Conservation (phyloP, 2,888 invertebrate species). For the Helleia helle region DNA sequence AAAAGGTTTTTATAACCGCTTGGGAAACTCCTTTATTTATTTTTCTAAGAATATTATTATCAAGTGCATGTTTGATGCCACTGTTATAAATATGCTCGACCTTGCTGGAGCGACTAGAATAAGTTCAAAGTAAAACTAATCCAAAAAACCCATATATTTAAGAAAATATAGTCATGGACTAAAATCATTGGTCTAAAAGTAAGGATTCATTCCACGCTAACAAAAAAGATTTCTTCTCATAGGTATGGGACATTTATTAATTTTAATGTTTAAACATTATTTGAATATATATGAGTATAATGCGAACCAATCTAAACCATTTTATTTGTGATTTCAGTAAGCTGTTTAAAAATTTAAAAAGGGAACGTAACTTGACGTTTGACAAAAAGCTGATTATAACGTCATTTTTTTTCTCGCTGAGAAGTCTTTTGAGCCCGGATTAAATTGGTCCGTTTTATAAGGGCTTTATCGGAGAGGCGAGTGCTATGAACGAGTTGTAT, state of each 20-base stretch:
- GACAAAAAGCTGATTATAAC: conserved; percentile 74
- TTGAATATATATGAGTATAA: too few relatives aligned
- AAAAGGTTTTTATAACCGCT: conserved; percentile 52
- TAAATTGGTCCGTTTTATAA: conserved; percentile 69
- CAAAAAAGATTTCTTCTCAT: too few relatives aligned
- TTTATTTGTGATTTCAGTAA: conserved; percentile 42
- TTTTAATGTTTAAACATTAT: too few relatives aligned
- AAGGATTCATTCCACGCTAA: too few relatives aligned
- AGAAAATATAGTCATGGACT: too few relatives aligned
- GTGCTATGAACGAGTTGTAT: conserved; percentile 64
- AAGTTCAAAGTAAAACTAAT: too few relatives aligned
- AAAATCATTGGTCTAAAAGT: too few relatives aligned
- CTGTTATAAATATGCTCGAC: too few relatives aligned
- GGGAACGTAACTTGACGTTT: conserved; percentile 58
- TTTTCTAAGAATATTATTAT: conserved; percentile 63
- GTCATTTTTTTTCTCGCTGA: conserved; percentile 52
- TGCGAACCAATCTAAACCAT: conserved; percentile 15
- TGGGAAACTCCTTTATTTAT: conserved; percentile 53
- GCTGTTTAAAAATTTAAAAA: conserved; percentile 42
- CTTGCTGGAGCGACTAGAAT: too few relatives aligned
- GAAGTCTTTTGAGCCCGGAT: conserved; percentile 64
- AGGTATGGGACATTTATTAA: too few relatives aligned
- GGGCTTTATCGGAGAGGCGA: conserved; percentile 60
- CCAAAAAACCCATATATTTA: too few relatives aligned
- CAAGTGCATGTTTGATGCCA: too few relatives aligned